These are phyloP conservation scores for Formica aserva DNA, from an alignment of 2,888 invertebrate genomes.

Conservation along the genomic window DNA sequence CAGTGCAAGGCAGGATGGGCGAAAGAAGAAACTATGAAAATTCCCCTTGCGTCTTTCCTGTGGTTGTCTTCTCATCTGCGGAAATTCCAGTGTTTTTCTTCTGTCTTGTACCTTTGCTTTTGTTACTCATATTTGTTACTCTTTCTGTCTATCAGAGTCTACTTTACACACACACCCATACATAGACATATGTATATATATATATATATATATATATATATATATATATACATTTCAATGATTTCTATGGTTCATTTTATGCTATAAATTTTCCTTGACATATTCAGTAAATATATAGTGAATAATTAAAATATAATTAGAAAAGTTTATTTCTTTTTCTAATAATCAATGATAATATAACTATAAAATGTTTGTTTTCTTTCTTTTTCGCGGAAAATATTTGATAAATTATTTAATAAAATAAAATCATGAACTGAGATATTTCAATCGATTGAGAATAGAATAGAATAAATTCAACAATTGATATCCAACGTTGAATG, in stretches of 20 bases:
- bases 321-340: background rate
- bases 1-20: slow-evolving; percentile 4
- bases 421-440: background rate
- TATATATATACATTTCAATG: background rate
- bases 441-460: slow-evolving; percentile 2
- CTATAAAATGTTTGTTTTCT: background rate
- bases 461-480: background rate
- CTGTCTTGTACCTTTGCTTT: slow-evolving; percentile 14
- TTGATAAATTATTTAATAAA: background rate
- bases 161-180: background rate
- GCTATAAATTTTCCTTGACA: background rate
- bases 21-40: slow-evolving; percentile 30
- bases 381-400: background rate
- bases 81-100: slow-evolving; percentile 28
- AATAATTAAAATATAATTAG: background rate
- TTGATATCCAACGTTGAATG: background rate
- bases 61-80: slow-evolving; percentile 6
- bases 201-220: no score
- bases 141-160: background rate
- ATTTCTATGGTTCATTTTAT: background rate
- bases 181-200: no score
- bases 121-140: background rate
- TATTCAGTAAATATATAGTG: background rate
- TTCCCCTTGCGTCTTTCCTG: slow-evolving; percentile 2
- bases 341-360: background rate